Base-by-base conservation (phyloP, 2,888 invertebrate genomes). In the Cephus nigrinus region DNA sequence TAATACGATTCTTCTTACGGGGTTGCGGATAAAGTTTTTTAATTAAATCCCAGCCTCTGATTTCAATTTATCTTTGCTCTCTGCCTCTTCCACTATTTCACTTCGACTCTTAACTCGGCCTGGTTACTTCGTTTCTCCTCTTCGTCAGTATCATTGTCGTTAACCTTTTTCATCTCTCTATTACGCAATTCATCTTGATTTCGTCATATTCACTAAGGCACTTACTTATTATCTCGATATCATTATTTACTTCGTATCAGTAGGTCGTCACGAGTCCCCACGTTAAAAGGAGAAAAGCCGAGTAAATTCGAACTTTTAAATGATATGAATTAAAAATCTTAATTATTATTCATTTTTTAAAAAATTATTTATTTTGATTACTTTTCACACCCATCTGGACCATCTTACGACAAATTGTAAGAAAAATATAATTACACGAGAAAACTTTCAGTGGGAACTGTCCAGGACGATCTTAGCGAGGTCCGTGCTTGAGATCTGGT, bases 21-120 rank as follows among this genome's bases (percentile, higher is more conserved):
- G 71, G 77, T 35, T 35, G 40, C 78, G 82, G 79, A 84, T 85
- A 82, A 78, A 90, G 87, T 88, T 88, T 88, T 90, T 90, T 89
- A 90, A 90, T 90, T 90, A 90, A 89, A 89, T 86, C 85, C 83
- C 78, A 83, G 86, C 86, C 86, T 87, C 86, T 86, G 86, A 87
- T 89, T 90, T 86, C 86, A 89, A 90, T 90, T 89, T 88, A 88
- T 89, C 88, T 88, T 87, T 85, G 83, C 85, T 82, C 80, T 81
- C 81, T 80, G 78, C 32, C 11, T 31, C 32, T 31, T 11, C 31
- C 15, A 31, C 71, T 3, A 31, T 32, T 71, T 71, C 71, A 31
- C 31, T 33, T 71, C 31, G 71, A 71, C 31, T 71, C 32, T 31
- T 12, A 15, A 32, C 31, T 71, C 71, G 12, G 12, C 9, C 69